phyloP scores from a whole-genome alignment of 2,797 vertebrate genomes.

The Knipowitschia caucasica region DNA sequence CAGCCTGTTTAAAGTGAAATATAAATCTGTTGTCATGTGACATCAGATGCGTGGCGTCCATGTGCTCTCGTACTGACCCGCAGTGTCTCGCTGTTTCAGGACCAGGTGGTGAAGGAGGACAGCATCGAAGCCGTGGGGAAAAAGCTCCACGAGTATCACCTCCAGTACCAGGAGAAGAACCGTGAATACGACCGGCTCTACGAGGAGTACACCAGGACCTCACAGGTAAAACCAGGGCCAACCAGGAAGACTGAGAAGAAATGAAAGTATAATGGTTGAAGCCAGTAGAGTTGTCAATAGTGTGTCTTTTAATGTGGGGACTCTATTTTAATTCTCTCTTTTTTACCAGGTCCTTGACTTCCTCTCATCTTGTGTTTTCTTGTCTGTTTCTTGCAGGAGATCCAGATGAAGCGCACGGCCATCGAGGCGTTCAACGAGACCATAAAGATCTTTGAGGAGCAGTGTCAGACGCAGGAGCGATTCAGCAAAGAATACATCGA shows the following conservation, averaged over 20 bases:
- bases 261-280: too few relatives aligned
- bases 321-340: too few relatives aligned
- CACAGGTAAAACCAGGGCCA: constrained; percentile 80
- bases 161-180: constrained; percentile 97
- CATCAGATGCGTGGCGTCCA: too few relatives aligned
- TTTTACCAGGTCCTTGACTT: too few relatives aligned
- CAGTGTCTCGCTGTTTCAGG: constrained; percentile 68
- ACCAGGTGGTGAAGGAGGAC: constrained; percentile 98
- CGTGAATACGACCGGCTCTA: constrained; percentile 94
- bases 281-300: too few relatives aligned
- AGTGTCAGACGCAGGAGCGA: constrained; percentile 96
- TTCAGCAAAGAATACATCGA: constrained; percentile 92
- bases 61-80: too few relatives aligned
- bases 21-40: too few relatives aligned
- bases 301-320: not conserved
- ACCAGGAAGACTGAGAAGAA: too few relatives aligned
- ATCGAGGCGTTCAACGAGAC: constrained; percentile 99
- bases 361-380: not conserved
- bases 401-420: constrained; percentile 98
- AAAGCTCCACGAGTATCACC: constrained; percentile 95
- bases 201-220: constrained; percentile 96
- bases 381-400: constrained; percentile 78
- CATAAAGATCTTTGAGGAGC: constrained; percentile 99
- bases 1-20: too few relatives aligned
- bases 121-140: constrained; percentile 98